Percentiles rank a stretch among this genome's conserved stretches.
These are phyloP conservation scores for Gymnoscelis rufifasciata DNA, from an alignment of 2,888 invertebrate genomes.

Conservation along the genomic window DNA sequence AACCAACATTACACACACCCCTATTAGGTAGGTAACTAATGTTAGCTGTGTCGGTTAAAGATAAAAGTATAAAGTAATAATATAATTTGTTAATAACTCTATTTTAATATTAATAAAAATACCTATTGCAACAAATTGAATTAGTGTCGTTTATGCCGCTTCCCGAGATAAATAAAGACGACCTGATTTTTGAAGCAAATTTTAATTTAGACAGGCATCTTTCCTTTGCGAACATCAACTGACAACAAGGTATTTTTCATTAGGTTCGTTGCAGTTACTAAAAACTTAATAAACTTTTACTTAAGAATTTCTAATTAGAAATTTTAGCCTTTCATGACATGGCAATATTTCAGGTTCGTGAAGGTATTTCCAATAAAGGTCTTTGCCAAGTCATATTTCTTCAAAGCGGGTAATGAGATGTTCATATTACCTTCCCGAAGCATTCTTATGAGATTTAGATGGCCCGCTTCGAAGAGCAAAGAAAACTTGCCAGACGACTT, in stretches of 20 bases:
- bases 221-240: constrained; percentile 39
- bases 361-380: constrained; percentile 80
- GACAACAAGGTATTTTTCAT: constrained; percentile 73
- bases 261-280: constrained; percentile 70
- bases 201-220: constrained; percentile 38
- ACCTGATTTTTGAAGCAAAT: constrained; percentile 27
- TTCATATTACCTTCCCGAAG: constrained; percentile 60
- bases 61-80: too few species aligned
- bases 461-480: constrained; percentile 41
- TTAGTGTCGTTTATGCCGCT: constrained; percentile 14
- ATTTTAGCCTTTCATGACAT: constrained; percentile 78
- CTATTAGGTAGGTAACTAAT: too few species aligned
- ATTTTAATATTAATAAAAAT: background rate
- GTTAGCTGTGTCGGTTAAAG: too few species aligned
- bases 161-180: constrained; percentile 30
- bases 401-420: constrained; percentile 79
- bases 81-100: background rate
- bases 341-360: constrained; percentile 78
- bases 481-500: constrained; percentile 29
- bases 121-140: constrained; percentile 20
- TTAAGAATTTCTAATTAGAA: constrained; percentile 78
- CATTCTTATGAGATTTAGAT: constrained; percentile 70
- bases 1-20: too few species aligned
- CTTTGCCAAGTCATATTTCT: constrained; percentile 80
- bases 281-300: constrained; percentile 77